Conservation (phyloP, 2,888 invertebrate genomes). For the Apoda limacodes region DNA sequence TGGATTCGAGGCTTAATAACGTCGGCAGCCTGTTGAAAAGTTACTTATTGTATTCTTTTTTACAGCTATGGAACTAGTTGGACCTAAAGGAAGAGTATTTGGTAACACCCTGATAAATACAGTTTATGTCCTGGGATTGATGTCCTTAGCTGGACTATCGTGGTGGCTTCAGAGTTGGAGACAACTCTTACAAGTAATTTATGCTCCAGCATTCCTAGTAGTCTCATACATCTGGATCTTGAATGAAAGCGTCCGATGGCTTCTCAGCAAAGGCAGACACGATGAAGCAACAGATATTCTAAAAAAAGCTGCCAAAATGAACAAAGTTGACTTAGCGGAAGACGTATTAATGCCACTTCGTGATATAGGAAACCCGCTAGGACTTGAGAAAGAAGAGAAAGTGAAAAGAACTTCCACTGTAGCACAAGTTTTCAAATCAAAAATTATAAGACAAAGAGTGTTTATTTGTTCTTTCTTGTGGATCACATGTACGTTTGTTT, state of each 20-base stretch:
- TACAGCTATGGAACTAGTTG: slow-evolving; percentile 82
- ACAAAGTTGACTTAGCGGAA: slow-evolving; percentile 61
- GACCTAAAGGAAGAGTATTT: slow-evolving; percentile 79
- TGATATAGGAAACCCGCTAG: slow-evolving; percentile 21
- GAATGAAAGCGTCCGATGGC: slow-evolving; percentile 83
- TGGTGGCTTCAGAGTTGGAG: slow-evolving; percentile 80
- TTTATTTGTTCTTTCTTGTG: slow-evolving; percentile 79
- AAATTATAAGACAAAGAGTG: slow-evolving; percentile 66
- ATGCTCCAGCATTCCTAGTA: slow-evolving; percentile 76
- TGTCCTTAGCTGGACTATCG: slow-evolving; percentile 74
- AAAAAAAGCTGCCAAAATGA: slow-evolving; percentile 74
- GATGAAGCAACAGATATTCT: slow-evolving; percentile 74
- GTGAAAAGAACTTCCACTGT: slow-evolving; percentile 33
- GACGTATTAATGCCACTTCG: slow-evolving; percentile 43
- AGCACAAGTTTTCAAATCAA: slow-evolving; percentile 62
- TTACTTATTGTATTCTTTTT: slow-evolving; percentile 23
- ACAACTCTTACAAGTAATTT: slow-evolving; percentile 73
- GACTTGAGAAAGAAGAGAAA: slow-evolving; percentile 11
- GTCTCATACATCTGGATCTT: slow-evolving; percentile 77
- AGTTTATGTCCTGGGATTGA: slow-evolving; percentile 79
- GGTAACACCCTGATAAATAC: slow-evolving; percentile 79
- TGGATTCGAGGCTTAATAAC: too few species aligned
- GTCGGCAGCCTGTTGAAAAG: slow-evolving; percentile 1
- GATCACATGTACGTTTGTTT: slow-evolving; percentile 84
- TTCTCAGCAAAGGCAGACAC: slow-evolving; percentile 75